Conservation (phyloP, 30 jellyfish, hydroid and myxozoan genomes). For the Hydra vulgaris region DNA sequence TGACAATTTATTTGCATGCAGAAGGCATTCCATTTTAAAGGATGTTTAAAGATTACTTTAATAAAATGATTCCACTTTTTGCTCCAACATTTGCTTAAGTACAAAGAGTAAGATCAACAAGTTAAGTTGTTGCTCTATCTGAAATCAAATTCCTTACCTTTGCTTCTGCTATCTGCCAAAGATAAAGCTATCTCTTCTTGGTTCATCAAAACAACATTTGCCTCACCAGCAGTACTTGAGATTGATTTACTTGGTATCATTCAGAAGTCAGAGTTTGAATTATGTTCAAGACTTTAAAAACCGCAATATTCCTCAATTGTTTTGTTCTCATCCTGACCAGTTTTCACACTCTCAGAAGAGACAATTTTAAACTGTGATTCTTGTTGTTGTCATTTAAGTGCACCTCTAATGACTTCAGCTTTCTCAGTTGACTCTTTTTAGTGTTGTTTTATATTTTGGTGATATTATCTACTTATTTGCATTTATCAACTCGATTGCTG, state of each 20-base stretch:
- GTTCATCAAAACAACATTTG: not conserved
- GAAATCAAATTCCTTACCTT: not conserved
- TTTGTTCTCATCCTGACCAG: too few relatives aligned
- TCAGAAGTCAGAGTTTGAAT: not conserved
- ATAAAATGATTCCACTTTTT: not conserved
- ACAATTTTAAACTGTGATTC: not conserved
- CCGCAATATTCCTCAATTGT: not conserved
- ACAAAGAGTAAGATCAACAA: not conserved
- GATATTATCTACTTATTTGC: not conserved
- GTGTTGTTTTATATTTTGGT: not conserved
- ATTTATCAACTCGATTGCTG: not conserved
- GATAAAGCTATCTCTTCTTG: not conserved
- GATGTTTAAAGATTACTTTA: too few relatives aligned
- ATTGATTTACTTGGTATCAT: not conserved
- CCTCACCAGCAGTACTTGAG: not conserved
- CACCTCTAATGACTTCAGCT: not conserved
- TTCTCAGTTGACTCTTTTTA: not conserved
- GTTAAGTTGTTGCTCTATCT: not conserved
- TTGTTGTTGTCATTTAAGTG: not conserved
- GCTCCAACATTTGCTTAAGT: not conserved
- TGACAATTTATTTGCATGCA: not conserved
- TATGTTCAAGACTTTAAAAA: not conserved
- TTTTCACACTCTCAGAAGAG: too few relatives aligned
- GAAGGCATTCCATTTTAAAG: not conserved
- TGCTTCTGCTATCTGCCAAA: not conserved